Evolutionary conservation across 2,113 vertebrate genomes (phyloP).

Genomic region (Vireo altiloquus): DNA sequence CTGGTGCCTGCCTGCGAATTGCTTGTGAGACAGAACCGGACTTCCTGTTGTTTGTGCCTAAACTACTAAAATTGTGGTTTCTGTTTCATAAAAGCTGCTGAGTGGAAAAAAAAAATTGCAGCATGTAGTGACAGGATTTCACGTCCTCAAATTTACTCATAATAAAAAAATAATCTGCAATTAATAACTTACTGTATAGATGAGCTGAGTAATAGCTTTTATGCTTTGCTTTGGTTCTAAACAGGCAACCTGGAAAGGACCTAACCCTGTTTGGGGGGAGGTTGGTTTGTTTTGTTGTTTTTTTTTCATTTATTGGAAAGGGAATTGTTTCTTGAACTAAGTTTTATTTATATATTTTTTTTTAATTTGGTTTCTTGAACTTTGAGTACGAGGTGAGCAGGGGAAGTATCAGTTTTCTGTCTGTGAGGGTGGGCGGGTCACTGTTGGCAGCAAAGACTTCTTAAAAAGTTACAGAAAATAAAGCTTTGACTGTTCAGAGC

Average conservation of each 20-base stretch:
- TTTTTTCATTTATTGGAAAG: background rate
- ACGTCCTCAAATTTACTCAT: background rate
- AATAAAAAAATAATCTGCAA: background rate
- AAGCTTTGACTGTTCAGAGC: conserved; percentile 29
- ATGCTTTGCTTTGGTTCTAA: background rate
- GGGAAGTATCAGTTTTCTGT: conserved; percentile 32
- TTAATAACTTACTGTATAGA: background rate
- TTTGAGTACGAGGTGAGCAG: background rate
- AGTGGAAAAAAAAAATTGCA: background rate
- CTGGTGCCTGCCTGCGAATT: background rate
- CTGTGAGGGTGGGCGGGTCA: background rate
- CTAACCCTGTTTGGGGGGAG: background rate
- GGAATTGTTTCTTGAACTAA: background rate
- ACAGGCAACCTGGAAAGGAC: background rate
- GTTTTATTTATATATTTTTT: background rate
- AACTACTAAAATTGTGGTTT: background rate
- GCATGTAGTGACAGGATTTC: background rate
- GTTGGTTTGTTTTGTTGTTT: no score
- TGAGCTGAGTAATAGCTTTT: background rate
- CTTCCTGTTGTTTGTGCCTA: background rate
- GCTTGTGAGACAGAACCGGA: background rate
- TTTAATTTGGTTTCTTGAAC: background rate
- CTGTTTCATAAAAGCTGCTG: background rate
- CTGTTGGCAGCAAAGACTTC: background rate
- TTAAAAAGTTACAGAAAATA: conserved; percentile 6